Percentiles rank a stretch among this genome's conserved stretches.
phyloP scores from a whole-genome alignment of 2,888 invertebrate genomes.

The Netelia inedita region DNA sequence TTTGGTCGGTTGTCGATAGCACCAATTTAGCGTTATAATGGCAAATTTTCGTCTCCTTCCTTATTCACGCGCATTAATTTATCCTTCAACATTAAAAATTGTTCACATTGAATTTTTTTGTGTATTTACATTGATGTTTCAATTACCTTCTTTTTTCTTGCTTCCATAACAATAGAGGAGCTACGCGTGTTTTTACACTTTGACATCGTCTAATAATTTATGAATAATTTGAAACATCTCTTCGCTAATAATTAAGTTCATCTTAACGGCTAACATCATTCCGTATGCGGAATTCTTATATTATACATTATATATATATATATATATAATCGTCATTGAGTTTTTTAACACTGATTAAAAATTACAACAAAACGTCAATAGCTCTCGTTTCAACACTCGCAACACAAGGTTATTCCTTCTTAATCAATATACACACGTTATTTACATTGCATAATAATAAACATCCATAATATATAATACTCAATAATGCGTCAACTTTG shows the following conservation, averaged over 20 bases:
- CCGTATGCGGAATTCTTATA: conserved; percentile 13
- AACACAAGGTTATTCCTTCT: conserved; percentile 25
- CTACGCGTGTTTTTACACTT: conserved; percentile 18
- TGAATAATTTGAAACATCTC: conserved; percentile 46
- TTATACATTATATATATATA: conserved; percentile 6
- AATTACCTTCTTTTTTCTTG: conserved; percentile 29
- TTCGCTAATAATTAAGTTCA: conserved; percentile 20
- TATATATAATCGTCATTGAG: conserved; percentile 33
- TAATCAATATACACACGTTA: conserved; percentile 59
- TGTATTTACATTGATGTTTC: conserved; percentile 61
- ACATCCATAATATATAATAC: conserved; percentile 60
- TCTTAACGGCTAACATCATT: conserved; percentile 24
- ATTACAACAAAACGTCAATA: conserved; percentile 48
- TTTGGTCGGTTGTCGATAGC: conserved; percentile 21
- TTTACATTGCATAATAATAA: conserved; percentile 64
- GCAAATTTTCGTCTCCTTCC: not conserved
- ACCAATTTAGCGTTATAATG: conserved; percentile 42
- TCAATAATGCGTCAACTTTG: conserved; percentile 50
- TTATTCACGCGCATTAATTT: conserved; percentile 5
- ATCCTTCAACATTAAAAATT: conserved; percentile 50
- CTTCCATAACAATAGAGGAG: conserved; percentile 31
- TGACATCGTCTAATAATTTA: conserved; percentile 33
- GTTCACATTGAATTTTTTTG: conserved; percentile 38
- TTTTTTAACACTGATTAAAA: conserved; percentile 56
- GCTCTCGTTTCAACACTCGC: conserved; percentile 34